Base-by-base conservation (phyloP, 2,888 invertebrate genomes). In the Trachelus tabidus region DNA sequence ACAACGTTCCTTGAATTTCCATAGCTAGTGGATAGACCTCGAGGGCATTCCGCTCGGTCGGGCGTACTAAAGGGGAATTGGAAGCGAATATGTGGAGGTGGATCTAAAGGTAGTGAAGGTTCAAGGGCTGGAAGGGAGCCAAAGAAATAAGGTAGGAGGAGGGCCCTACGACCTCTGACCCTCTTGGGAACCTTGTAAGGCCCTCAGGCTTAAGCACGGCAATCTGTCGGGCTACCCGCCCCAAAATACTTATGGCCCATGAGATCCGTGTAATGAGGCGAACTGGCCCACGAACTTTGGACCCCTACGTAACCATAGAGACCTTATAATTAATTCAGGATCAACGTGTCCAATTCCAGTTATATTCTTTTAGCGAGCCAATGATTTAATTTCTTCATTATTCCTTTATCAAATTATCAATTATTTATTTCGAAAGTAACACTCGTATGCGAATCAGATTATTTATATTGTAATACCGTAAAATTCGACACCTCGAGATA, bases 111-210 rank as follows among this genome's bases (percentile, higher is more conserved):
- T 6, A 56, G 23, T 23, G 40, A 56, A 56, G 40, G 40, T 23
- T 9, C 40, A 23, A 56, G 15, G 71, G 71, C 34, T 71, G 71
- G 71, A 71, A 71, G 71, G 31, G 77, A 56, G 23, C 40, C 40
- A 56, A 79, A 79, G 82, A 82, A 83, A 80, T 81, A 82, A 84
- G 84, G 80, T 79, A 85, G 86, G 86, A 86, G 86, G 85, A 85
- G 82, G 85, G 79, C 80, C 84, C 83, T 76, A 79, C 83, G 88
- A 89, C 88, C 89, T 89, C 84, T 89, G 88, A 89, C 88, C 88
- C 83, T 80, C 87, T 83, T 88, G 88, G 86, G 88, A 89, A 87
- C 85, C 83, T 85, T 79, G 84, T 83, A 84, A 83, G 83, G 84
- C 84, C 86, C 82, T 81, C 81, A 82, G 87, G 85, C 85, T 83